Conservation (phyloP, 2,113 vertebrate genomes). For the Halcyon malimbica region DNA sequence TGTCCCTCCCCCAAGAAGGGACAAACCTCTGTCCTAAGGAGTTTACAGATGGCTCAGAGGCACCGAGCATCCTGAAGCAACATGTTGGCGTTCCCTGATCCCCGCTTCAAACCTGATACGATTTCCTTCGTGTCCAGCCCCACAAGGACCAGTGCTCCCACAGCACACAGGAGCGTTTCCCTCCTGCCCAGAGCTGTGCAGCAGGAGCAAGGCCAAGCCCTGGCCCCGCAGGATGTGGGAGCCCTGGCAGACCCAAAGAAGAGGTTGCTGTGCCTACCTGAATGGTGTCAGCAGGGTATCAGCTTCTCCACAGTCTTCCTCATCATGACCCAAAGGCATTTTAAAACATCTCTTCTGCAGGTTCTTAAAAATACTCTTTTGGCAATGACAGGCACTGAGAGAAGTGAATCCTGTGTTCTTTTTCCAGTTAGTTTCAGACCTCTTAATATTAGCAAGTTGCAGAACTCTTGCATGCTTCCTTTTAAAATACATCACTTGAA, state of each 20-base stretch:
- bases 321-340: neutral
- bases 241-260: too few relatives aligned
- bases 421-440: neutral
- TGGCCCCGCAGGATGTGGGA: neutral
- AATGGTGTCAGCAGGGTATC: neutral
- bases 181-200: neutral
- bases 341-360: neutral
- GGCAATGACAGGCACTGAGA: neutral
- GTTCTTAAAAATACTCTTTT: neutral
- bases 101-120: neutral
- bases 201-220: neutral
- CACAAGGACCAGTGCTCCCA: neutral
- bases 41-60: neutral
- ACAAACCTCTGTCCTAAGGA: neutral
- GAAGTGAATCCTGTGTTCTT: neutral
- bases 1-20: neutral
- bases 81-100: neutral
- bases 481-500: neutral
- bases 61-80: fast-evolving
- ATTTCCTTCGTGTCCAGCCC: neutral
- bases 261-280: neutral
- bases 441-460: neutral
- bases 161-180: neutral
- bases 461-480: neutral
- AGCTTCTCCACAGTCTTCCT: neutral